These are phyloP conservation scores for Gracilinanus agilis DNA, from an alignment of 2,113 vertebrate genomes.

Conservation along the genomic window DNA sequence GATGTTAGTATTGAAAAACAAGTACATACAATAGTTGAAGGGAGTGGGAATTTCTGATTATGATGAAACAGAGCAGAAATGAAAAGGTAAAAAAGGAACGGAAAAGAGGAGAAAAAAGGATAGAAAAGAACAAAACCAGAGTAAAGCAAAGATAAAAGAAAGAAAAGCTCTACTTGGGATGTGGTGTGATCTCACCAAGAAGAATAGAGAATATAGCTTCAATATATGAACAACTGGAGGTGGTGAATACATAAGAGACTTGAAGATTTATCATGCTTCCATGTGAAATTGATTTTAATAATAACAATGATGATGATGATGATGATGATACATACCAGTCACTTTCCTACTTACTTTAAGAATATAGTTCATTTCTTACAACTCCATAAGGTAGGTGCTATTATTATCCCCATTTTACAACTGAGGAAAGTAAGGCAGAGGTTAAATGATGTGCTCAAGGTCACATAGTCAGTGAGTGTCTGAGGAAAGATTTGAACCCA, in stretches of 20 bases:
- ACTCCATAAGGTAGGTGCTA: neutral
- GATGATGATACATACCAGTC: neutral
- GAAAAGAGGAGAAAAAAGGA: neutral
- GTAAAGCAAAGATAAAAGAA: neutral
- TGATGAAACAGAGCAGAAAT: too few species aligned
- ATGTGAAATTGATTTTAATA: neutral
- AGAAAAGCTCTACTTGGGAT: neutral
- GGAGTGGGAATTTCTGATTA: neutral
- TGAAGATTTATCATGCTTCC: neutral
- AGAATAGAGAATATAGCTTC: neutral
- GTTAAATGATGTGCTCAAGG: too few species aligned
- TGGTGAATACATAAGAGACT: neutral
- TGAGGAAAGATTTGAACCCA: too few species aligned
- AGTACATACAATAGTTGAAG: neutral
- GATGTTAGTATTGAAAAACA: neutral
- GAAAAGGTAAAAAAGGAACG: too few species aligned
- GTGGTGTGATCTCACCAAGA: neutral
- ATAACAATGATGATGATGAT: neutral
- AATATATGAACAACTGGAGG: neutral
- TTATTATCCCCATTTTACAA: too few species aligned
- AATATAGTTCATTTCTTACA: neutral
- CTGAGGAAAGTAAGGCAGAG: too few species aligned
- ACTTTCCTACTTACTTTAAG: neutral
- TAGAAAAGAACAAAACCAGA: neutral
- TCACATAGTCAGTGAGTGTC: too few species aligned